Evolutionary conservation across 1,140 invertebrate genomes (phyloP), one percentile per base, ranked within the genome.

Genomic region (Drosophila lacteicornis): DNA sequence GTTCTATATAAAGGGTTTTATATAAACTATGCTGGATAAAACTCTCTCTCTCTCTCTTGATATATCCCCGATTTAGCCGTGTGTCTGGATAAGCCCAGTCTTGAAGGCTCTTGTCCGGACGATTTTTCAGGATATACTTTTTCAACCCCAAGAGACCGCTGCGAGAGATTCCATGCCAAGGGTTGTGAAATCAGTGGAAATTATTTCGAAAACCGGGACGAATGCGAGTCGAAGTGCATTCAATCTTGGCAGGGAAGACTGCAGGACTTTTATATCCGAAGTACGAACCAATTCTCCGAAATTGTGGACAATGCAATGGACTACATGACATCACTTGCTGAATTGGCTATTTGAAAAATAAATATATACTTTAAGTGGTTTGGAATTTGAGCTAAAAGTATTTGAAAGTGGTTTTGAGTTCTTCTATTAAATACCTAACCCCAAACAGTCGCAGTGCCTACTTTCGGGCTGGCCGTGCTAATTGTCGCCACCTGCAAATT

Each of bases 401-500:
- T 19, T 19, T 19, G 3, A 36, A 36, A 36, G 12, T 13, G 36
- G 36, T 11, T 36, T 36, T 36, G 30, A 36, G 33, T 36, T 36
- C 11, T 0, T 3, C 11, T 33, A 9, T 33, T 33, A 33, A 33
- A 33, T 9, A 9, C 8, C 30, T 33, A 33, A 3, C 9, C 33
- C 33, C 3, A 11, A 36, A 36, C 33, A 36, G 3, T 11, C 9
- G 4, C 19, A 55, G 25, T 68, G 71, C 36, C 69, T 75, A 63
- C 70, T 75, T 63, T 75, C 33, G 11, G 70, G 69, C 71, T 12
- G 36, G 1, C 36, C 33, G 25, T 33, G 49, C 69, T 55, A 75
- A 63, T 75, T 62, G 50, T 27, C 50, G 17, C 46, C 75, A 77
- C 62, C 61, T 77, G 61, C 17, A 27, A 68, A 55, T 73, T 74